Conservation (phyloP, 2,113 vertebrate species). For the Clupea harengus region DNA sequence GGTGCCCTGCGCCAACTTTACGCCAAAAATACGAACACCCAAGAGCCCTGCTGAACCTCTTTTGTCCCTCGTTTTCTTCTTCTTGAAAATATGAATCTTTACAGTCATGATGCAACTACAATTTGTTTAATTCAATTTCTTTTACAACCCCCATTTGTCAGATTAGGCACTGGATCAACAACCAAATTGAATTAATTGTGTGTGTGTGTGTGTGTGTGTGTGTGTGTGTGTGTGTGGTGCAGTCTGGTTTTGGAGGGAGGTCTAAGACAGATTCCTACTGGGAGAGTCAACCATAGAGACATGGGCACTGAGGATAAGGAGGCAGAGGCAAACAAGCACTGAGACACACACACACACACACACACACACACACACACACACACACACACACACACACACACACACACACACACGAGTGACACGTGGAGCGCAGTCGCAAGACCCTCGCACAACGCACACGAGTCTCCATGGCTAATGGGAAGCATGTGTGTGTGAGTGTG, state of each 20-base stretch:
- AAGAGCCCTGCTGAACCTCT: too few relatives aligned
- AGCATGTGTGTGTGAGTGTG: neutral
- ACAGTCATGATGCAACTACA: neutral
- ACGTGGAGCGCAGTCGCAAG: neutral
- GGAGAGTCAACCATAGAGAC: too few relatives aligned
- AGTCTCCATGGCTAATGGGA: neutral
- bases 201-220: neutral
- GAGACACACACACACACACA: neutral
- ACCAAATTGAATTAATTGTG: neutral
- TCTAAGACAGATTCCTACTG: too few relatives aligned
- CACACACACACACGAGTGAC: too few relatives aligned
- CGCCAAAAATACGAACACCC: neutral
- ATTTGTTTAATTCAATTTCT: constrained; percentile 1
- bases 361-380: constrained; percentile 9
- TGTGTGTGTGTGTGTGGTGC: too few relatives aligned
- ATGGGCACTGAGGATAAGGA: too few relatives aligned
- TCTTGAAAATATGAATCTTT: neutral
- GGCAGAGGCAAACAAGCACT: too few relatives aligned
- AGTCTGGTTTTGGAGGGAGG: too few relatives aligned
- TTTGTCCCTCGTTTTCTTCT: too few relatives aligned
- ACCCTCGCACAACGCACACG: neutral
- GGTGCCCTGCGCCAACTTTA: too few relatives aligned
- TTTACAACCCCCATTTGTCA: neutral
- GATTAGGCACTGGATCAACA: neutral
- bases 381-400: too few relatives aligned